These are phyloP conservation scores for Philopedon plagiatum DNA, from an alignment of 2,888 invertebrate species.

Conservation along the genomic window DNA sequence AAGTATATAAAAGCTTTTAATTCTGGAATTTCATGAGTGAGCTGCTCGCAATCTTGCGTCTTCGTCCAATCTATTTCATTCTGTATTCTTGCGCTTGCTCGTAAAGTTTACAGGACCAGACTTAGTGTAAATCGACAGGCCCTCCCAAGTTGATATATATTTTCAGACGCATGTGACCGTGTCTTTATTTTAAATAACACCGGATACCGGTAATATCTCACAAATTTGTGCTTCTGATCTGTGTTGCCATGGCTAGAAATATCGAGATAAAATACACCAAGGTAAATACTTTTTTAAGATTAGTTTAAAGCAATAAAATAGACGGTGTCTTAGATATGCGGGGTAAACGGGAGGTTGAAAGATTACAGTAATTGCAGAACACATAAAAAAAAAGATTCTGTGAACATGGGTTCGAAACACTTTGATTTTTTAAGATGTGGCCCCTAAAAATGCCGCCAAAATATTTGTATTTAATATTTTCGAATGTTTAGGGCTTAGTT, in stretches of 20 bases:
- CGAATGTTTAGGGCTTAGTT: no score
- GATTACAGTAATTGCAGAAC: no score
- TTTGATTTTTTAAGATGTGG: no score
- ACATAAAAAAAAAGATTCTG: no score
- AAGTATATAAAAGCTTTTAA: no score
- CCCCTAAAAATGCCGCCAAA: no score
- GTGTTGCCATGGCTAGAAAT: not conserved
- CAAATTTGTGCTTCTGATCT: not conserved
- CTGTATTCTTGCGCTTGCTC: not conserved
- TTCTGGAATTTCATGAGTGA: not conserved
- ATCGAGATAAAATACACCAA: constrained; percentile 14
- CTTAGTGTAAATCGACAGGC: not conserved
- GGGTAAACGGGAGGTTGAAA: no score
- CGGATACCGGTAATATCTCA: not conserved
- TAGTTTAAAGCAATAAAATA: no score
- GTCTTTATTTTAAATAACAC: not conserved
- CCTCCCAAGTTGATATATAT: not conserved
- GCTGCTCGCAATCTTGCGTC: not conserved
- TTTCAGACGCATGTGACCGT: not conserved
- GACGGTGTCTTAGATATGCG: no score
- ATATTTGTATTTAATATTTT: no score
- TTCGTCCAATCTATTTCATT: not conserved
- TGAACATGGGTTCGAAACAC: no score
- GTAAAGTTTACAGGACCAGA: not conserved
- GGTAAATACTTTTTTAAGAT: not conserved